Conservation (phyloP, 2,113 vertebrate species). For the Nothocercus julius region DNA sequence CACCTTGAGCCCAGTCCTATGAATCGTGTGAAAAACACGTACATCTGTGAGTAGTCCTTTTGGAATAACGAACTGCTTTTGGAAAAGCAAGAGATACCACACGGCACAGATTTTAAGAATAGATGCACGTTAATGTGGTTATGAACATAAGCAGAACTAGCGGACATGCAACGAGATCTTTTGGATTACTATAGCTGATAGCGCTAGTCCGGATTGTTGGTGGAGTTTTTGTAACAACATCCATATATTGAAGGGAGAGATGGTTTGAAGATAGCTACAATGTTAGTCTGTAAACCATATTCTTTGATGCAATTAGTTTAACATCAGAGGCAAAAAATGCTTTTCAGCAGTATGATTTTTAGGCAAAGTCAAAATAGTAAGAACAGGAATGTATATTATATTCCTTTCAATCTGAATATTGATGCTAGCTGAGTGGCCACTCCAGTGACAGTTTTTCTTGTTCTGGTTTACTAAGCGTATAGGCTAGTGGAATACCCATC, state of each 20-base stretch:
- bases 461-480: neutral
- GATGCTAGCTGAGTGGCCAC: neutral
- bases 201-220: neutral
- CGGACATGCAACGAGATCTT: neutral
- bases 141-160: rapidly evolving
- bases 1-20: neutral
- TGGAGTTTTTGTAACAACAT: neutral
- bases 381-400: neutral
- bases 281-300: neutral
- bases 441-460: neutral
- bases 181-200: neutral
- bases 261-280: neutral
- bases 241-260: neutral
- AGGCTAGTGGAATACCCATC: neutral
- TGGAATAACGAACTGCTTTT: neutral
- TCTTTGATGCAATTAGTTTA: neutral
- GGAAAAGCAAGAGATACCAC: neutral
- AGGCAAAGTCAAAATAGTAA: neutral
- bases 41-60: neutral
- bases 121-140: neutral
- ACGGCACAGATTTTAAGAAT: neutral
- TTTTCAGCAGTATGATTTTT: neutral
- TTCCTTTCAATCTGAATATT: neutral
- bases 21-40: neutral
- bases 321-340: neutral